Percentiles rank a stretch among this genome's conserved stretches.
Evolutionary conservation across 2,113 vertebrate species (phyloP).

Genomic region (Gymnogyps californianus): DNA sequence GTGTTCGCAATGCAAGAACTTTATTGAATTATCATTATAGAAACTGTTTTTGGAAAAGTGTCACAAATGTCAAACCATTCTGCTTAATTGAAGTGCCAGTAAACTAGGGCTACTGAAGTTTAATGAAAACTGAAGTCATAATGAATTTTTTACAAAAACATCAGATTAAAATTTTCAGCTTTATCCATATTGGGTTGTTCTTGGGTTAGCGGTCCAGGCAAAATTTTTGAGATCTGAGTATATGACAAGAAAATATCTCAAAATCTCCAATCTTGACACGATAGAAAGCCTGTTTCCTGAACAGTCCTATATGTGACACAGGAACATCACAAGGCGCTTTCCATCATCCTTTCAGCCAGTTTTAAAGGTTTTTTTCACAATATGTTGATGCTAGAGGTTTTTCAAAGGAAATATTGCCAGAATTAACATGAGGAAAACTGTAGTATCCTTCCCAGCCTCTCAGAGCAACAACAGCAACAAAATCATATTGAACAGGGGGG

Average conservation of each 20-base stretch:
- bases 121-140: not conserved
- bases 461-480: not conserved
- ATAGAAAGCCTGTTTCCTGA: not conserved
- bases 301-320: not conserved
- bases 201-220: not conserved
- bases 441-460: not conserved
- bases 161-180: not conserved
- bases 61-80: not conserved
- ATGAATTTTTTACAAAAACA: not conserved
- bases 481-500: not conserved
- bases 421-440: not conserved
- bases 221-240: not conserved
- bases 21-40: not conserved
- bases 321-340: not conserved
- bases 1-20: not conserved
- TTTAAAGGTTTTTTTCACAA: not conserved
- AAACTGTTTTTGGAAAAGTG: not conserved
- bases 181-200: not conserved
- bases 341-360: not conserved
- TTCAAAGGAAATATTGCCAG: not conserved
- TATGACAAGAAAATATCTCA: not conserved
- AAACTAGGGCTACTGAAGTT: not conserved
- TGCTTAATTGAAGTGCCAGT: not conserved
- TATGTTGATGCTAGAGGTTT: not conserved
- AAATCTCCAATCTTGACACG: not conserved